These are phyloP conservation scores for Pyralis farinalis DNA, from an alignment of 2,888 invertebrate species.

Conservation along the genomic window DNA sequence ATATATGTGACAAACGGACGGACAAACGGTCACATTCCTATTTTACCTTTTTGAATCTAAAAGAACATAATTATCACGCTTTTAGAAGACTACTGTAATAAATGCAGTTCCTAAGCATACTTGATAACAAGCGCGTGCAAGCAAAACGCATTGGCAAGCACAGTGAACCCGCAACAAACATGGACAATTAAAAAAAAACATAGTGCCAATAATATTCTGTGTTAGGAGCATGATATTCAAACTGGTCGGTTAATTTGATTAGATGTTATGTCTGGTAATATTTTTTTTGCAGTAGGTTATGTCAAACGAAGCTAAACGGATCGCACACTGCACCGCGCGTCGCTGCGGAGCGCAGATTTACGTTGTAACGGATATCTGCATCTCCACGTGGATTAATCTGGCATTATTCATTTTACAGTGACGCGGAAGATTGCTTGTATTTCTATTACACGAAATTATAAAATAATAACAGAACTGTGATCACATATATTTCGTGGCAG, in stretches of 20 bases:
- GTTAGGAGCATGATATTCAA: constrained; percentile 28
- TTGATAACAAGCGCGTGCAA: constrained; percentile 18
- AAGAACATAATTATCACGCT: constrained; percentile 1
- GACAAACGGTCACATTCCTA: too few species aligned
- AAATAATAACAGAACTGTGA: too few species aligned
- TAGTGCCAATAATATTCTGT: constrained; percentile 35
- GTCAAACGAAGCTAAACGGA: constrained; percentile 63
- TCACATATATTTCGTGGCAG: too few species aligned
- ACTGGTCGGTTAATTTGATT: constrained; percentile 21
- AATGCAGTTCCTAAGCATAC: neutral
- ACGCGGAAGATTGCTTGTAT: too few species aligned
- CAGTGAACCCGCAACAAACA: constrained; percentile 67
- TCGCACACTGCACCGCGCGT: neutral
- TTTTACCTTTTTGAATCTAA: too few species aligned
- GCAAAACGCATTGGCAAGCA: constrained; percentile 35
- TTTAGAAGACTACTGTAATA: neutral
- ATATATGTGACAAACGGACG: too few species aligned
- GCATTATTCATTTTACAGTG: too few species aligned
- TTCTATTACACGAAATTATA: too few species aligned
- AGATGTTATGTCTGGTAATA: constrained; percentile 28
- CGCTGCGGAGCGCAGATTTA: neutral
- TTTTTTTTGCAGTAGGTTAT: constrained; percentile 63
- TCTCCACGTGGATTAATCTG: too few species aligned
- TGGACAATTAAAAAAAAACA: constrained; percentile 34
- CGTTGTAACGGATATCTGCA: too few species aligned